These are phyloP conservation scores for Agrilus mali DNA, from an alignment of 2,888 invertebrate species.

Conservation along the genomic window DNA sequence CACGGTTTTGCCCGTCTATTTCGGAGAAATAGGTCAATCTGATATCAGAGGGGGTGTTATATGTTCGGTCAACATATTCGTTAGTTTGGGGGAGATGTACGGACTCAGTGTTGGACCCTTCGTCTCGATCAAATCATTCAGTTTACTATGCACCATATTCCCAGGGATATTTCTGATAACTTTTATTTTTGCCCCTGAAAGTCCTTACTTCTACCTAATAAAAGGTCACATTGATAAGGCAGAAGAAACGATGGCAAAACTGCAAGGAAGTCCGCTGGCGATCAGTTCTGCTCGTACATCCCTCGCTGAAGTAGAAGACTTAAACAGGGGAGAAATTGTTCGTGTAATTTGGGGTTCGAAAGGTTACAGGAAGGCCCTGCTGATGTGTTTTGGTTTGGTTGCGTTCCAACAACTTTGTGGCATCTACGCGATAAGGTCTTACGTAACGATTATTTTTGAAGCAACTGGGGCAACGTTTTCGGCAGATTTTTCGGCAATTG, in stretches of 20 bases:
- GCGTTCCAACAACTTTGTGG: constrained; percentile 70
- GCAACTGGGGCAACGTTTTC: constrained; percentile 50
- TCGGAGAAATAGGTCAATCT: constrained; percentile 68
- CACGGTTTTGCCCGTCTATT: constrained; percentile 64
- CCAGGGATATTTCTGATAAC: constrained; percentile 32
- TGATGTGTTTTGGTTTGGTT: constrained; percentile 56
- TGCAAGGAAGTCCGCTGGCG: constrained; percentile 39
- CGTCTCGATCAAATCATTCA: constrained; percentile 17
- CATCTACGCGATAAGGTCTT: constrained; percentile 64
- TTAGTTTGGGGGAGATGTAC: constrained; percentile 51
- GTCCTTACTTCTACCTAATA: constrained; percentile 55
- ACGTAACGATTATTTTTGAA: constrained; percentile 55
- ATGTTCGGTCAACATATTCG: constrained; percentile 62
- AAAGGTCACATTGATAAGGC: constrained; percentile 50
- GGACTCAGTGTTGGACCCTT: constrained; percentile 17
- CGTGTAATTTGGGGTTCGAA: constrained; percentile 41
- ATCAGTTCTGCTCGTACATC: no score
- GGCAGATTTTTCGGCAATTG: constrained; percentile 55
- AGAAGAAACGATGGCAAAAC: constrained; percentile 44
- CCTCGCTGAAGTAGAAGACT: background rate
- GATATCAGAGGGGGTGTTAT: constrained; percentile 65
- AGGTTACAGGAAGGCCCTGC: constrained; percentile 57
- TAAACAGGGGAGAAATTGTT: constrained; percentile 27
- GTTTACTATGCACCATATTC: constrained; percentile 13
- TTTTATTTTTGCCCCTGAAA: constrained; percentile 68